Percentiles rank a stretch among this genome's conserved stretches.
Evolutionary conservation across 2,113 vertebrate species (phyloP).

Genomic region (Machaerirhynchus nigripectus): DNA sequence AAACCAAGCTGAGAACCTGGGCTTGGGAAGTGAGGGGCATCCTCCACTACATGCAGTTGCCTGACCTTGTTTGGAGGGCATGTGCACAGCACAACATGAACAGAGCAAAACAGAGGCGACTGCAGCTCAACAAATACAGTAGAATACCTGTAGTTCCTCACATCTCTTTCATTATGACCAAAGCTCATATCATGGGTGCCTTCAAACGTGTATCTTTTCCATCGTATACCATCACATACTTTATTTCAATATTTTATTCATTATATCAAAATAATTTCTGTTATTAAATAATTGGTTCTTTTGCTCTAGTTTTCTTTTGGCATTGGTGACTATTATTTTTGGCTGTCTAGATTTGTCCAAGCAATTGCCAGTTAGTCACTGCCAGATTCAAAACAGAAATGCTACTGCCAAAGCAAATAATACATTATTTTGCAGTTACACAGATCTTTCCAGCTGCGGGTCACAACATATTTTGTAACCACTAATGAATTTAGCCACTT

Average conservation of each 20-base stretch:
- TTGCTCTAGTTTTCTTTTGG: slow-evolving; percentile 17
- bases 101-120: not conserved
- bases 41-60: not conserved
- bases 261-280: slow-evolving; percentile 1
- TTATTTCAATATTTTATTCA: slow-evolving; percentile 23
- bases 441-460: not conserved
- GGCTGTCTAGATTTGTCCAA: not conserved
- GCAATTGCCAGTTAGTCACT: not conserved
- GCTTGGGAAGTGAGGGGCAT: not conserved
- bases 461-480: not conserved
- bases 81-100: not conserved
- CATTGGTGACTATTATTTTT: slow-evolving; percentile 17
- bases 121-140: not conserved
- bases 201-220: not conserved
- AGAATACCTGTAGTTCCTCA: not conserved
- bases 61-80: not conserved
- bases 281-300: not conserved
- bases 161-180: not conserved
- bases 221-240: not conserved
- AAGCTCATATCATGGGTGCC: not conserved
- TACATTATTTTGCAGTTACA: not conserved
- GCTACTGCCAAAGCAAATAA: slow-evolving; percentile 36
- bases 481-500: slow-evolving; percentile 12
- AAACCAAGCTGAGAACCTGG: not conserved
- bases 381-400: slow-evolving; percentile 18